Conservation (phyloP, 2,888 invertebrate species). For the Mythimna loreyi region DNA sequence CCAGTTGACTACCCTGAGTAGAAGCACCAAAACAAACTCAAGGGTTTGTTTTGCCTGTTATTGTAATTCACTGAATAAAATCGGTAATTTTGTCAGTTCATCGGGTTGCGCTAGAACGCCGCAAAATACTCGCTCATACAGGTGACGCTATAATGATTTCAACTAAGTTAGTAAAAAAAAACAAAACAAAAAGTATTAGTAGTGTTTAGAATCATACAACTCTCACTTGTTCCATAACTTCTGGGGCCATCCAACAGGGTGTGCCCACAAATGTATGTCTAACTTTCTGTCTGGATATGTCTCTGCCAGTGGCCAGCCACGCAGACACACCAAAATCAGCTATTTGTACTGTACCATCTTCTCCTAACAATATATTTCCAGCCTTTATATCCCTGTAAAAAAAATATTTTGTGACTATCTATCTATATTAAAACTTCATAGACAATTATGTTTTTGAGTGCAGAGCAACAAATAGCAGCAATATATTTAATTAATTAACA, state of each 20-base stretch:
- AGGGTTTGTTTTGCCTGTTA: too few relatives aligned
- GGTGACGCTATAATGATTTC: not conserved
- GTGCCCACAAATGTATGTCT: slow-evolving; percentile 99
- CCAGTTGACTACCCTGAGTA: too few relatives aligned
- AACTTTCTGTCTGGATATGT: slow-evolving; percentile 97
- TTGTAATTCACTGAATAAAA: not conserved
- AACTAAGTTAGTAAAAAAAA: slow-evolving; percentile 36
- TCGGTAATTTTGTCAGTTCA: not conserved
- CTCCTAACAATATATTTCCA: slow-evolving; percentile 98
- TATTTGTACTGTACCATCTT: slow-evolving; percentile 99
- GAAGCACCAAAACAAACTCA: too few relatives aligned
- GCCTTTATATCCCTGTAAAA: slow-evolving; percentile 97
- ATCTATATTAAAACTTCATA: not conserved
- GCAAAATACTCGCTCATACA: not conserved
- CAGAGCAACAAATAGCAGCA: not conserved
- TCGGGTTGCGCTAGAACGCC: not conserved
- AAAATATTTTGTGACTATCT: slow-evolving; percentile 23
- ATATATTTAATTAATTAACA: too few relatives aligned
- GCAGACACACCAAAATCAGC: slow-evolving; percentile 99
- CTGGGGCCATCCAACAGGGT: slow-evolving; percentile 99
- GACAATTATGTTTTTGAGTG: not conserved
- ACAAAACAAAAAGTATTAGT: slow-evolving; percentile 33
- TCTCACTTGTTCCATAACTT: slow-evolving; percentile 99
- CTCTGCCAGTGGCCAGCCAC: slow-evolving; percentile 98
- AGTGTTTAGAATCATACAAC: slow-evolving; percentile 55